Evolutionary conservation across 2,113 vertebrate genomes (phyloP), one percentile per base, ranked within the genome.

Genomic region (Bujurquina vittata): DNA sequence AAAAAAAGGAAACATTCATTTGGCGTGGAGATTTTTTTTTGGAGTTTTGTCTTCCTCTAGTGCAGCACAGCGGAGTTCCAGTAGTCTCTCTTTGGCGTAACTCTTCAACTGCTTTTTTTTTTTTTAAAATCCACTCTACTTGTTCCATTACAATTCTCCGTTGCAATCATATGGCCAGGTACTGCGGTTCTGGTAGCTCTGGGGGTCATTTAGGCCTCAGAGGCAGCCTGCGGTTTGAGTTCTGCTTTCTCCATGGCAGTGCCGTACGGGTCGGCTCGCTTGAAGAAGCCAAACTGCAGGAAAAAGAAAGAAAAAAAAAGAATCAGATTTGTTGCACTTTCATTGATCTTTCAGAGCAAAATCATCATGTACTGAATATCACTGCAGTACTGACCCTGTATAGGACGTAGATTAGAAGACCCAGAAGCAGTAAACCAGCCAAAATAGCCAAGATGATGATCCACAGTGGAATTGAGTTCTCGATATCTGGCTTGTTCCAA

Each of bases 221-320:
- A 98, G 49, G 97, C 95, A 75, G 97, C 97, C 93, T 97, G 98
- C 56, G 98, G 98, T 92, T 99, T 99, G 60, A 99, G 97, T 65
- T 98, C 96, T 4, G 98, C 98, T 93, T 98, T 99, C 93, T 99
- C 97, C 98, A 98, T 98, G 83, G 98, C 97, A 0, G 97, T 97
- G 93, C 97, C 97, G 0, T 98, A 97, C 0, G 97, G 97, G 29
- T 97, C 91, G 7, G 98, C 95, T 83, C 97, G 96, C 91, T 99
- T 98, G 92, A 99, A 99, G 95, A 99, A 99, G 79, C 97, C 97
- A 3, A 98, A 94, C 97, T 99, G 84, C 23, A n/a, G 56, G 55
- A 76, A 56, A 26, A 33, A 61, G 22, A 22, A 23, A 26, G 6
- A 75, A 11, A 26, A 18, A 2, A 1, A 75, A 26, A 17, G 23